Percentiles rank a stretch among this genome's conserved stretches.
Conservation (phyloP, 2,113 vertebrate genomes). For the Tichodroma muraria region DNA sequence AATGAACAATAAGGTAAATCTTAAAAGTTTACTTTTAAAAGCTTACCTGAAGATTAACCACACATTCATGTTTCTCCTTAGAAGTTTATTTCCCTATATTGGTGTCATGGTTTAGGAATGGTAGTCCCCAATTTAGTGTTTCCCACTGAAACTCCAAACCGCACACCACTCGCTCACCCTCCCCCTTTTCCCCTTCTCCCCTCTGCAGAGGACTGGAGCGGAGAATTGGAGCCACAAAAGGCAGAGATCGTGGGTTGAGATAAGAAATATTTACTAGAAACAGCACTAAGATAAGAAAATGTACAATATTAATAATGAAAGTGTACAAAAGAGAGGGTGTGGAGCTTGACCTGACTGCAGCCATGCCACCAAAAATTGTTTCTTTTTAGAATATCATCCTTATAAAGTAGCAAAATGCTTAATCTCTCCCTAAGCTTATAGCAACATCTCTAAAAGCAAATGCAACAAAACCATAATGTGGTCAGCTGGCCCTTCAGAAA, state of each 20-base stretch:
- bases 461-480: neutral
- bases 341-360: accelerated
- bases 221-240: neutral
- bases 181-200: neutral
- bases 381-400: neutral
- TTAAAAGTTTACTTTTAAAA: neutral
- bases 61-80: neutral
- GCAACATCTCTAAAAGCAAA: neutral
- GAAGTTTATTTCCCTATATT: neutral
- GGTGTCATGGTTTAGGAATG: neutral
- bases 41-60: neutral
- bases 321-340: neutral
- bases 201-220: neutral
- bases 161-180: neutral
- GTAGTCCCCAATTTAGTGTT: neutral
- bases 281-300: neutral
- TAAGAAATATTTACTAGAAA: neutral
- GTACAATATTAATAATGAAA: neutral
- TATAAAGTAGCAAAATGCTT: neutral
- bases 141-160: neutral
- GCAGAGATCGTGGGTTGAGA: neutral
- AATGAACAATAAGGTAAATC: neutral
- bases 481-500: neutral
- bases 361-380: neutral
- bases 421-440: neutral